These are phyloP conservation scores for Xerus inauris DNA, from an alignment of 2,113 vertebrate species.

Conservation along the genomic window DNA sequence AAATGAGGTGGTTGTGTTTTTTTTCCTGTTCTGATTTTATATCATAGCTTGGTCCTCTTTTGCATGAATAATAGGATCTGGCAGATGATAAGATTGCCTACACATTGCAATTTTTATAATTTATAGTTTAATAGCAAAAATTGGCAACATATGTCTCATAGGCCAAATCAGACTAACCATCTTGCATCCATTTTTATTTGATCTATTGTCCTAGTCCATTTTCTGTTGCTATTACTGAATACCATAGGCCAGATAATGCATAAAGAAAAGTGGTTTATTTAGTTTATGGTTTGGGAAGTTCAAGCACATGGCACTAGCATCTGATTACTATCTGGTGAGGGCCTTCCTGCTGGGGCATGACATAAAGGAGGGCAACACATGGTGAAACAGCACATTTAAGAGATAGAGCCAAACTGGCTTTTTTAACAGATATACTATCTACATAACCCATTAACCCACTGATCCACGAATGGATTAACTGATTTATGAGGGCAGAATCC, in stretches of 20 bases:
- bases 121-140: not conserved
- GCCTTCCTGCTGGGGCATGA: not conserved
- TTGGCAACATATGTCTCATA: not conserved
- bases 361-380: not conserved
- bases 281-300: not conserved
- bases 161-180: not conserved
- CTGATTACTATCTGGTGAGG: not conserved
- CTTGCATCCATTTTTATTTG: not conserved
- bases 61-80: not conserved
- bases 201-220: not conserved
- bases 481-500: not conserved
- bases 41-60: not conserved
- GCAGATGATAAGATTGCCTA: not conserved
- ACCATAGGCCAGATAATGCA: not conserved
- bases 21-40: not conserved
- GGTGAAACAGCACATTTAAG: not conserved
- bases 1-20: not conserved
- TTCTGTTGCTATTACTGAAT: not conserved
- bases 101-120: not conserved
- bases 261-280: not conserved
- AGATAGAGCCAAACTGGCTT: not conserved
- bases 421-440: not conserved
- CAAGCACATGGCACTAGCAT: too few species aligned
- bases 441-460: not conserved
- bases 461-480: not conserved